Base-by-base conservation (phyloP, 2,888 invertebrate species). In the Lumbricus terrestris region DNA sequence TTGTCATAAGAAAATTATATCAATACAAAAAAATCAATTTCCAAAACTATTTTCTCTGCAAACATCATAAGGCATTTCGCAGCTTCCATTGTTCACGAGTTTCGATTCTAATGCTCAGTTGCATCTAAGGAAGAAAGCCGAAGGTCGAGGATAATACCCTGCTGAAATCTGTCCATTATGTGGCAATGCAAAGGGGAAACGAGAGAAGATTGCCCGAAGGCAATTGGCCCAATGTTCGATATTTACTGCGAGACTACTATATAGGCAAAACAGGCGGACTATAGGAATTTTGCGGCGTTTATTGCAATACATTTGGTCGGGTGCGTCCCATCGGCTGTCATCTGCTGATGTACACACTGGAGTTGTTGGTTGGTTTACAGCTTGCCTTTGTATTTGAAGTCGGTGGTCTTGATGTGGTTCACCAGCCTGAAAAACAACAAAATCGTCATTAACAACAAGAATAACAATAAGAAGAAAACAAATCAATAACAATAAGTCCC, bases 331-430 rank as follows among this genome's bases (percentile, higher is more conserved):
- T n/a, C 69, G n/a, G 54, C 54, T 23, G 69, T n/a, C n/a, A n/a
- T 69, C 69, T 8, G 69, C 69, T 69, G n/a, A n/a, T n/a, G 69
- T 69, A 54, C 4, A 69, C 69, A n/a, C 29, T 69, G n/a, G n/a
- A 69, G 69, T 6, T 69, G 69, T n/a, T n/a, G 29, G 69, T n/a
- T n/a, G 29, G n/a, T 23, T 85, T 90, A 90, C 89, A 91, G 89
- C 88, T 91, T 90, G 35, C 90, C 90, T 35, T 91, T 91, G 90
- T 91, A 91, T 35, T 91, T 90, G 69, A 91, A 91, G 89, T 91
- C 91, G n/a, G 88, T 91, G 33, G 38, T 88, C 83, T 91, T 91
- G 90, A 91, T 91, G 82, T 91, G 91, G 90, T 91, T 90, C 35
- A 91, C 91, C 54, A 91, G 89, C 91, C 91, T 91, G 90, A 29